These are phyloP conservation scores for Cladopsammia gracilis DNA, from an alignment of 64 coral and sea anemone genomes.

Conservation along the genomic window DNA sequence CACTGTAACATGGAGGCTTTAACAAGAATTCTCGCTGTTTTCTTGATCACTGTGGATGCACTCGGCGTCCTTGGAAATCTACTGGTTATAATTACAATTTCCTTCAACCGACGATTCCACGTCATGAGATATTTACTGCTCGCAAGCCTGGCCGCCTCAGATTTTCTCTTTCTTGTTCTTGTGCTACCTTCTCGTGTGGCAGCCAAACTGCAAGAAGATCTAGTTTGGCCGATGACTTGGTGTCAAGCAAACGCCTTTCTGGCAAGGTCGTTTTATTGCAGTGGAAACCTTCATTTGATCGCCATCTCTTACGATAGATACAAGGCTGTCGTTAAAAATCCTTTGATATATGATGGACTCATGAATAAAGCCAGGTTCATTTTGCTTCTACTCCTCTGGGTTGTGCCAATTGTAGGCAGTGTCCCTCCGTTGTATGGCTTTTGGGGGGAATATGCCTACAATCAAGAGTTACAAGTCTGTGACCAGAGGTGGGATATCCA, in stretches of 20 bases:
- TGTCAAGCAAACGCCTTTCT: conserved; percentile 41
- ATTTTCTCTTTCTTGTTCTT: conserved; percentile 25
- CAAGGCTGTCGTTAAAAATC: conserved; percentile 38
- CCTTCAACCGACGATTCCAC: not conserved
- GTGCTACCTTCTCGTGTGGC: conserved; percentile 36
- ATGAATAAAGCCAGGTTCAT: conserved; percentile 21
- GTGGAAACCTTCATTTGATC: conserved; percentile 22
- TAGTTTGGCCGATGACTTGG: conserved; percentile 17
- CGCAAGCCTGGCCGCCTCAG: conserved; percentile 29
- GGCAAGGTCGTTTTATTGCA: not conserved
- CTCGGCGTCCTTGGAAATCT: not conserved
- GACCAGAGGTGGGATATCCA: conserved; percentile 26
- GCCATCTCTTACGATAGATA: conserved; percentile 43
- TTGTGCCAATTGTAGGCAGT: conserved; percentile 19
- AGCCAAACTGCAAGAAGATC: conserved; percentile 9
- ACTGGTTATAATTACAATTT: not conserved
- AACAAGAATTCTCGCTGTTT: not conserved
- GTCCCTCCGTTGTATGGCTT: conserved; percentile 3
- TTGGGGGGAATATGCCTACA: conserved; percentile 44
- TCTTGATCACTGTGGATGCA: not conserved
- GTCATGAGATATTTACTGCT: conserved; percentile 20
- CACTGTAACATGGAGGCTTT: not conserved
- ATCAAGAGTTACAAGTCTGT: conserved; percentile 16
- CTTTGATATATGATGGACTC: not conserved
- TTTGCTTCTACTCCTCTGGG: conserved; percentile 24